Conservation (phyloP, 2,797 vertebrate genomes). For the Typhlichthys subterraneus region DNA sequence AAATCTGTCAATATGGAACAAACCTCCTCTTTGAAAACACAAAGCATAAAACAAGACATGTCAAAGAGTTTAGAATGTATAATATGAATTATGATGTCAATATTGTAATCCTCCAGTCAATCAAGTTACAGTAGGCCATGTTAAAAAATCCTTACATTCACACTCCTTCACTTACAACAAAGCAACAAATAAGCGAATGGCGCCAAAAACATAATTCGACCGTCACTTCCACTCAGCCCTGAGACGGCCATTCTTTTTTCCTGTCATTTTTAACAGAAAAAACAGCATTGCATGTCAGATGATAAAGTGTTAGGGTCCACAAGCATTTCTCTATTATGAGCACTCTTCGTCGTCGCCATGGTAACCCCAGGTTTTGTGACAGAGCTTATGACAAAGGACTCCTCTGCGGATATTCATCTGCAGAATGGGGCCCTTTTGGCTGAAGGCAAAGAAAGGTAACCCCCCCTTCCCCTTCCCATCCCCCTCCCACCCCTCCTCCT, state of each 20-base stretch:
- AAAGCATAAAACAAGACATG: neutral
- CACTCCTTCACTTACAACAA: constrained; percentile 13
- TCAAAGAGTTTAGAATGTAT: too few relatives aligned
- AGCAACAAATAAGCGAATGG: constrained; percentile 38
- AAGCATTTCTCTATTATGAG: constrained; percentile 81
- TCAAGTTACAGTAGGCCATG: too few relatives aligned
- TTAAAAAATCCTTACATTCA: constrained; percentile 20
- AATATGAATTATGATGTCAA: too few relatives aligned
- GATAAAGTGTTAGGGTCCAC: constrained; percentile 84
- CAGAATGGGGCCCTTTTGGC: constrained; percentile 54
- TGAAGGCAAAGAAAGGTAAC: constrained; percentile 22
- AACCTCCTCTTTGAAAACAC: neutral
- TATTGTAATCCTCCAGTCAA: too few relatives aligned
- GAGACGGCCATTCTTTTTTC: constrained; percentile 86
- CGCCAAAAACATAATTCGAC: constrained; percentile 28
- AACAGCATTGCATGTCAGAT: constrained; percentile 88
- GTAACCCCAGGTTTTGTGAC: constrained; percentile 82
- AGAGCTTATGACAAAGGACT: constrained; percentile 79
- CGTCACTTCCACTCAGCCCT: constrained; percentile 56
- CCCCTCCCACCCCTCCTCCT: neutral
- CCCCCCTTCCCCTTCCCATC: neutral
- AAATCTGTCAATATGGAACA: too few relatives aligned
- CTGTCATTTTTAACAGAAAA: constrained; percentile 88
- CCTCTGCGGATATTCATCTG: constrained; percentile 75
- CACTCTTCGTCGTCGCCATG: constrained; percentile 78